Evolutionary conservation across 2,888 invertebrate genomes (phyloP), one percentile per base, ranked within the genome.

Genomic region (Callinectes sapidus): DNA sequence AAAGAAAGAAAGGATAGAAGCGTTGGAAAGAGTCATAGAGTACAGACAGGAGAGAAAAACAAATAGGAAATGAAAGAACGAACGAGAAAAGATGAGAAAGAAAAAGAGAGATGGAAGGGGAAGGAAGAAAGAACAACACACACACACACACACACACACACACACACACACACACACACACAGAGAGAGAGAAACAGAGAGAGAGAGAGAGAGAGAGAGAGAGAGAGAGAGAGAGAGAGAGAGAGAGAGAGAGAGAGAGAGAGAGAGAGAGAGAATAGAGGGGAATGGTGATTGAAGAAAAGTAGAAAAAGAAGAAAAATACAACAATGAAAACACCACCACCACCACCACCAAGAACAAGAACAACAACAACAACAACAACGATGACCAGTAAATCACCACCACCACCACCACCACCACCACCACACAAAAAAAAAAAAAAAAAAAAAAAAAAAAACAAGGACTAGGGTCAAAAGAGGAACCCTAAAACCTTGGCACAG

Each of bases 211-310:
- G 61, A 61, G 61, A 61, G 61, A 61, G 61, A 61, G 61, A 61
- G 61, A 61, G 61, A 61, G 61, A 61, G 61, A 61, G 61, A 61
- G 61, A 61, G 61, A 61, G 61, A 61, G 61, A 61, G 61, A 61
- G 61, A 61, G 61, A 61, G 61, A 61, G 61, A 61, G 61, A 61
- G 61, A 61, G 61, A 61, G 61, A 61, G 55, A 55, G 55, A 55
- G 55, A 55, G 55, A 55, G 55, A 55, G 55, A 55, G 55, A 55
- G 55, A 61, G 23, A 48, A 8, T 48, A 48, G 23, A 61, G 23
- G 61, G 61, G 23, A 23, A 61, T 13, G 55, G 18, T 14, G 55
- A 55, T 55, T 55, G 16, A 61, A 61, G 23, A 61, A 18, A 23
- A 61, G 18, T 23, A 18, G 5, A 61, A 16, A 61, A 18, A 61